phyloP scores from a whole-genome alignment of 2,888 invertebrate species.

The Nemotelus nigrinus region DNA sequence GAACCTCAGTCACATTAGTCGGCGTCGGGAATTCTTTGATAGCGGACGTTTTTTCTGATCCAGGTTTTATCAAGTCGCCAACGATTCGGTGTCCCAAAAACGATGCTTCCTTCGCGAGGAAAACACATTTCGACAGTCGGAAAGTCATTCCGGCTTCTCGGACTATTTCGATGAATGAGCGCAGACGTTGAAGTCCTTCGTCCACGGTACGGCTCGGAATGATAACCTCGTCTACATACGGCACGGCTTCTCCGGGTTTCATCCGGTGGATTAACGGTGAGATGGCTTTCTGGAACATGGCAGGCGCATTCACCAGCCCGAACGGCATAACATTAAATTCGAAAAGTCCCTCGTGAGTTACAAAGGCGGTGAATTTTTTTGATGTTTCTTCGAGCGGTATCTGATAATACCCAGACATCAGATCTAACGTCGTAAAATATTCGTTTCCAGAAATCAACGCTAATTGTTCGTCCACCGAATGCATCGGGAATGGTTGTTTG shows the following conservation, averaged over 20 bases:
- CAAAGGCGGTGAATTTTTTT: slow-evolving; percentile 52
- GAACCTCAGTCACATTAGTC: slow-evolving; percentile 52
- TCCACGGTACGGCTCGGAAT: slow-evolving; percentile 6
- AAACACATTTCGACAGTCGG: slow-evolving; percentile 47
- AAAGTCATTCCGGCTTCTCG: slow-evolving; percentile 8
- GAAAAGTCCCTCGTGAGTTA: slow-evolving; percentile 54
- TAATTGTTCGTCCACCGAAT: slow-evolving; percentile 53
- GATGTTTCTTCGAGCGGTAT: slow-evolving; percentile 13
- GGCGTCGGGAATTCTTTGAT: slow-evolving; percentile 51
- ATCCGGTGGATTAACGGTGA: background rate
- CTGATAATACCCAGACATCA: slow-evolving; percentile 30
- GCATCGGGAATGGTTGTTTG: slow-evolving; percentile 52
- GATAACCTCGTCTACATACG: background rate
- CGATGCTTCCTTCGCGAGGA: slow-evolving; percentile 50
- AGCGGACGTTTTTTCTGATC: slow-evolving; percentile 52
- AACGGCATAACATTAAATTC: slow-evolving; percentile 55
- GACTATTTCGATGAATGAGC: slow-evolving; percentile 51
- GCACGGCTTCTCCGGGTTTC: slow-evolving; percentile 5
- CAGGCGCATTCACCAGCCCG: slow-evolving; percentile 51
- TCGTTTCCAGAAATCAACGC: background rate
- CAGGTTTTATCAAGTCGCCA: slow-evolving; percentile 47
- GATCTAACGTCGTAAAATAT: slow-evolving; percentile 33
- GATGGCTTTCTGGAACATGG: slow-evolving; percentile 9
- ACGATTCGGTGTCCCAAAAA: slow-evolving; percentile 52
- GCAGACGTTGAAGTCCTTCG: slow-evolving; percentile 51